These are phyloP conservation scores for Lordiphosa fenestrarum DNA, from an alignment of 2,888 invertebrate genomes.

Conservation along the genomic window DNA sequence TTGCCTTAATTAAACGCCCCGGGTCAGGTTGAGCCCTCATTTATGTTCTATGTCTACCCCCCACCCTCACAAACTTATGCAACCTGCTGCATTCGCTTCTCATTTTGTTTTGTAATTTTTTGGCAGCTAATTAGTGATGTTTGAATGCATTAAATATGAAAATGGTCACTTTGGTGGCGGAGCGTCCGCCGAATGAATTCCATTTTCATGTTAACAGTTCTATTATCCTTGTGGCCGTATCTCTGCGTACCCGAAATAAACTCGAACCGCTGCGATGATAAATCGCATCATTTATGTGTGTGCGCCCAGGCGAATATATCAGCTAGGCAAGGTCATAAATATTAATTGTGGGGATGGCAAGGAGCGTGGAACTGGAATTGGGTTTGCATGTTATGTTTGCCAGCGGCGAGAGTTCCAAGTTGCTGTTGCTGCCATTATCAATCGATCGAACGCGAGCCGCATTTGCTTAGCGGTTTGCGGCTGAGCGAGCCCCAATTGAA, in stretches of 20 bases:
- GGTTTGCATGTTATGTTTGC: conserved; percentile 29
- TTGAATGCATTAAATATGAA: conserved; percentile 54
- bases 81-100: conserved; percentile 1
- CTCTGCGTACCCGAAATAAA: conserved; percentile 20
- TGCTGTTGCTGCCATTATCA: conserved; percentile 41
- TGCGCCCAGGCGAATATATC: conserved; percentile 74
- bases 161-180: conserved; percentile 45
- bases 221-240: conserved; percentile 68
- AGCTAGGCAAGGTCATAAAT: conserved; percentile 72
- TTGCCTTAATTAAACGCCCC: conserved; percentile 72
- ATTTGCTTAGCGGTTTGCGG: conserved; percentile 68
- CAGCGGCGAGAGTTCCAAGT: conserved; percentile 13
- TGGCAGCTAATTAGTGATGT: conserved; percentile 61
- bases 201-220: conserved; percentile 70
- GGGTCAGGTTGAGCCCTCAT: conserved; percentile 28
- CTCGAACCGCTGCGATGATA: conserved; percentile 47
- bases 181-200: conserved; percentile 59
- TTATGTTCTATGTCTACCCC: conserved; percentile 8
- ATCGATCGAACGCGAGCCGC: conserved; percentile 43
- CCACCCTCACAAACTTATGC: too few species aligned
- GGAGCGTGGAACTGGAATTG: conserved; percentile 31
- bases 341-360: conserved; percentile 60
- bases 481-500: conserved; percentile 74
- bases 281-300: conserved; percentile 70
- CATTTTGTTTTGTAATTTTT: conserved; percentile 30